A percentile compares a stretch with the other conserved stretches of the same genome.
Evolutionary conservation across 2,797 vertebrate genomes (phyloP).

Genomic region (Chaetodon trifasciatus): DNA sequence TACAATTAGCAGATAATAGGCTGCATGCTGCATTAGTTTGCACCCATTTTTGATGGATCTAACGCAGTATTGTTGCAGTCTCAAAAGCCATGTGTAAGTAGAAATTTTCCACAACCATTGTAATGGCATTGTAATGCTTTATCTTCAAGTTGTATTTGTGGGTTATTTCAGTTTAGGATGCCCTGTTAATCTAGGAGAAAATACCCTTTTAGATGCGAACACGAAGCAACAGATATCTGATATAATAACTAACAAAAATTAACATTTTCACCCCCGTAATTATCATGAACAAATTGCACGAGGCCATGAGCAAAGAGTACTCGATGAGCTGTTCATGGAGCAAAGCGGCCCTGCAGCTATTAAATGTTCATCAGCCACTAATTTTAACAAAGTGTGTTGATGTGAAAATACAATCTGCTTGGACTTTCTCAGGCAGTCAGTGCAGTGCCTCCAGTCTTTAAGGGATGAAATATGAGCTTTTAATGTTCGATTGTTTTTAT

Average conservation of each 20-base stretch:
- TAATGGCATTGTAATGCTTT: neutral
- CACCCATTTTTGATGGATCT: neutral
- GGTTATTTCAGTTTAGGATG: neutral
- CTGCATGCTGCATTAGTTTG: neutral
- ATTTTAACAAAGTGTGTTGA: slow-evolving; percentile 61
- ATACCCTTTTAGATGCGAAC: slow-evolving; percentile 2
- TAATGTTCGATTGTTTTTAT: neutral
- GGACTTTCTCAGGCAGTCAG: neutral
- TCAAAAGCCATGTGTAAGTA: neutral
- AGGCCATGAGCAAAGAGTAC: slow-evolving; percentile 42
- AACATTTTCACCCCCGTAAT: slow-evolving; percentile 67
- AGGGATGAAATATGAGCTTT: neutral
- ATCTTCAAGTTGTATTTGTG: neutral
- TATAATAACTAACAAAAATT: slow-evolving; percentile 57
- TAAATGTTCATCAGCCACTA: slow-evolving; percentile 74
- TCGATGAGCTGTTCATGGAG: slow-evolving; percentile 60
- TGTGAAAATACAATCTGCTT: slow-evolving; percentile 45
- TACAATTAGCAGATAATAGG: neutral
- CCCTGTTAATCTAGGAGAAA: neutral
- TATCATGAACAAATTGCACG: slow-evolving; percentile 58
- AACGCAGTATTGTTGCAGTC: neutral
- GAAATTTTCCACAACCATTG: neutral
- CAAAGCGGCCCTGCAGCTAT: slow-evolving; percentile 53
- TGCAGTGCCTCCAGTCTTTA: neutral
- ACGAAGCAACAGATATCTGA: slow-evolving; percentile 31